These are phyloP conservation scores for Percopsis transmontana DNA, from an alignment of 2,113 vertebrate genomes.

Conservation along the genomic window DNA sequence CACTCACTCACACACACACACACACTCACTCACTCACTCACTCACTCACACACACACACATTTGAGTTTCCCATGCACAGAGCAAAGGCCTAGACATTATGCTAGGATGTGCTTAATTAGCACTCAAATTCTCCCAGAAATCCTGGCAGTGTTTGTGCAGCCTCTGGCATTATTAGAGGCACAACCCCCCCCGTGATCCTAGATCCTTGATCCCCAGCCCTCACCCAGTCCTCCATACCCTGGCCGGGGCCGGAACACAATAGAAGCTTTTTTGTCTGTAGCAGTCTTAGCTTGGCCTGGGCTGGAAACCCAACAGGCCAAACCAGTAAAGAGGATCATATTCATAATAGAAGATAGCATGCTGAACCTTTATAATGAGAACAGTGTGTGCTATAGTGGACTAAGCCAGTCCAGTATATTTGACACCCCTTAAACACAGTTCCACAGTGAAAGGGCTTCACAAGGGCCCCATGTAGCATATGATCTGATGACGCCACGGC, in stretches of 20 bases:
- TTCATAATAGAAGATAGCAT: too few relatives aligned
- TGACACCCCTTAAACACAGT: too few relatives aligned
- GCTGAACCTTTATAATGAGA: too few relatives aligned
- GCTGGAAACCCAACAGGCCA: neutral
- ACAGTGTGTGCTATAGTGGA: too few relatives aligned
- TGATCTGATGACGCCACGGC: too few relatives aligned
- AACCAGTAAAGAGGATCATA: slow-evolving; percentile 30
- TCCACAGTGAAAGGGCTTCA: too few relatives aligned
- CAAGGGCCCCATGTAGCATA: too few relatives aligned
- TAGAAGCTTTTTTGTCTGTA: slow-evolving; percentile 39
- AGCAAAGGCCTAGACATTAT: slow-evolving; percentile 34
- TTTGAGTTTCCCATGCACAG: slow-evolving; percentile 2
- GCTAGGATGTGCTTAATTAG: slow-evolving; percentile 19
- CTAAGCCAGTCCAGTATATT: too few relatives aligned
- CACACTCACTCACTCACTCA: neutral
- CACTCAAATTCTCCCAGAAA: slow-evolving; percentile 47
- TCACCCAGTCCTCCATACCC: slow-evolving; percentile 24
- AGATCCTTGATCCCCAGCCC: slow-evolving; percentile 38
- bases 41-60: neutral
- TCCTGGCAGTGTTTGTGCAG: slow-evolving; percentile 59
- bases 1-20: neutral
- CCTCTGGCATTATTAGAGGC: slow-evolving; percentile 47
- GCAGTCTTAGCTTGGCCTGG: slow-evolving; percentile 1
- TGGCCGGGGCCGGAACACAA: slow-evolving; percentile 37
- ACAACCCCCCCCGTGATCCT: slow-evolving; percentile 52